These are phyloP conservation scores for Drosophila meridionalis DNA, from an alignment of 2,888 invertebrate species.

Conservation along the genomic window DNA sequence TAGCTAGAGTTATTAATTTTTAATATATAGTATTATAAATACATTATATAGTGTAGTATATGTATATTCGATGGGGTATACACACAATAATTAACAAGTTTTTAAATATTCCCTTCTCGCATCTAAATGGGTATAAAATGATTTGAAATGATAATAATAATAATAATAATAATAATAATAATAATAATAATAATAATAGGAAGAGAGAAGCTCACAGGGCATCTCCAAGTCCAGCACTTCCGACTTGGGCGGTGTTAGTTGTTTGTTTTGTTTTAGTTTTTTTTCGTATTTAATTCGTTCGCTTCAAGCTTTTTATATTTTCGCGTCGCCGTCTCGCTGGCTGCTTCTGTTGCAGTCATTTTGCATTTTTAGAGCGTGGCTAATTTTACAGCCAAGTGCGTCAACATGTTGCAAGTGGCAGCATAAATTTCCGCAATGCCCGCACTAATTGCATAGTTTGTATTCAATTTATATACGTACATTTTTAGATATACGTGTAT, in stretches of 20 bases:
- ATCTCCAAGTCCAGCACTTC: neutral
- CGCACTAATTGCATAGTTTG: slow-evolving; percentile 48
- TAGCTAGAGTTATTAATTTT: too few species aligned
- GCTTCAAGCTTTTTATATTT: slow-evolving; percentile 25
- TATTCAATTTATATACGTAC: neutral
- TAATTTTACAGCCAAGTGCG: slow-evolving; percentile 59
- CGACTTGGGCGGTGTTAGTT: neutral
- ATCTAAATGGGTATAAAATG: too few species aligned
- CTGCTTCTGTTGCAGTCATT: slow-evolving; percentile 41
- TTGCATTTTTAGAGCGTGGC: slow-evolving; percentile 70
- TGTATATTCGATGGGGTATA: too few species aligned
- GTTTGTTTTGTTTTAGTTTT: slow-evolving; percentile 21
- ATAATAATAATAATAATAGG: too few species aligned
- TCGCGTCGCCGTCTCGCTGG: slow-evolving; percentile 58
- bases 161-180: too few species aligned
- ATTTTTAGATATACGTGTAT: neutral
- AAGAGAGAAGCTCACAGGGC: neutral
- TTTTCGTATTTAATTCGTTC: slow-evolving; percentile 13
- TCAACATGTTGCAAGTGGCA: slow-evolving; percentile 45
- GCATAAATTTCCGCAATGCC: slow-evolving; percentile 50
- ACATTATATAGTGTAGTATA: too few species aligned
- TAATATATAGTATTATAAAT: too few species aligned
- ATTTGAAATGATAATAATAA: too few species aligned
- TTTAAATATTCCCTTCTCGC: too few species aligned
- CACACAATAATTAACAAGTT: too few species aligned